These are phyloP conservation scores for Dicaeum eximium DNA, from an alignment of 2,113 vertebrate species.

Conservation along the genomic window DNA sequence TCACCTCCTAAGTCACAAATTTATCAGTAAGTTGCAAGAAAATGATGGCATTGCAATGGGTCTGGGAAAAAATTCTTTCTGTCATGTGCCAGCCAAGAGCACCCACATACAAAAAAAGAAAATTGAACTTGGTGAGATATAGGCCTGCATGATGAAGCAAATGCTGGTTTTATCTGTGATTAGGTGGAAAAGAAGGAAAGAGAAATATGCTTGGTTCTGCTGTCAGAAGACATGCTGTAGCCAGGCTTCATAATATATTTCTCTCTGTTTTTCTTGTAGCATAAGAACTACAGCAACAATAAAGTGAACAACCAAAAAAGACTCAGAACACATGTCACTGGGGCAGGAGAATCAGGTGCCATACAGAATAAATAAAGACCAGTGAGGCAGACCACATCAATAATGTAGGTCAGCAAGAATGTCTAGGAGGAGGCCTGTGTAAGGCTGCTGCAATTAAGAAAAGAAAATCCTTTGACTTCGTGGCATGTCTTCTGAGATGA, in stretches of 20 bases:
- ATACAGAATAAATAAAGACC: slow-evolving; percentile 10
- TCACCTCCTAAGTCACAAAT: background rate
- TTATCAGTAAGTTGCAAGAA: background rate
- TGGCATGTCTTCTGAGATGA: background rate
- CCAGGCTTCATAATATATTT: background rate
- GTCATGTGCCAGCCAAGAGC: background rate
- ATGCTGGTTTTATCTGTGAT: background rate
- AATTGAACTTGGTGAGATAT: background rate
- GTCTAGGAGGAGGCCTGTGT: background rate
- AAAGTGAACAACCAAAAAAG: background rate
- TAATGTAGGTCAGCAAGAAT: background rate
- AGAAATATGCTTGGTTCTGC: background rate
- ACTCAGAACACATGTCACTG: background rate
- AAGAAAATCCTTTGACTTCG: slow-evolving; percentile 12
- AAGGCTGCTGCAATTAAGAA: slow-evolving; percentile 12
- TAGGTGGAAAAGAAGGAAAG: background rate
- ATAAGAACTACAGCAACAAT: background rate
- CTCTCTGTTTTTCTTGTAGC: background rate
- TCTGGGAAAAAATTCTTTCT: background rate
- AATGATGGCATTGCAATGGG: background rate
- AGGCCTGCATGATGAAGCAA: background rate
- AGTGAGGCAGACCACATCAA: background rate
- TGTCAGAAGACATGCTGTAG: background rate
- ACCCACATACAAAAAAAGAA: background rate
- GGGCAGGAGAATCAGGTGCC: background rate